Evolutionary conservation across 2,888 invertebrate species (phyloP), one percentile per base, ranked within the genome.

Genomic region (Aleiodes alternator): DNA sequence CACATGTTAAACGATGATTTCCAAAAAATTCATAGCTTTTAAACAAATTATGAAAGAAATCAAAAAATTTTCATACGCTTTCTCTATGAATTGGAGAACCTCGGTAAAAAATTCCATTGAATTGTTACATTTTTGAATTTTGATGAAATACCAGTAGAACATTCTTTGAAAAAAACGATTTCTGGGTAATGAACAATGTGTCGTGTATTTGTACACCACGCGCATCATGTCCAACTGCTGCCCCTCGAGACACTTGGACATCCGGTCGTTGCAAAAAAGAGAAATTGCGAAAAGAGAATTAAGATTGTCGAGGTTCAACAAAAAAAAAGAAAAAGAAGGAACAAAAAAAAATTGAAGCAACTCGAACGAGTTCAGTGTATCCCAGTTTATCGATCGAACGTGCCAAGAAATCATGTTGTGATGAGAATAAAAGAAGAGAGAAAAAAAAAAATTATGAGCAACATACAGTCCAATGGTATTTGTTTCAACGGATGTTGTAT

Each of bases 401-500:
- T 69, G 53, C 55, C 55, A 71, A 71, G 56, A 71, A 57, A 61
- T 71, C 50, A 61, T 59, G 57, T 71, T 8, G 57, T 3, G 56
- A 71, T 72, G 51, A 55, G 12, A 50, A 74, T 74, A 23, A 23
- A 23, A 23, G 23, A 2, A 1, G 23, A 23, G 2, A 23, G 23
- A 2, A 1, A 2, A 23, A 71, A 14, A 43, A 9, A 31, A 12
- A 12, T 12, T 43, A 48, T n/a, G 12, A 71, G 55, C 56, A 72
- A 69, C 57, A 79, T 78, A 64, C 16, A 8, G 9, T 16, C 64
- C 16, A 43, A 16, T 64, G 64, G 64, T 64, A 64, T 64, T 64
- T 64, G 64, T 48, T 64, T 71, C 79, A 73, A 73, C 75, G 75
- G 77, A 74, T 70, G 72, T 76, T 68, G 56, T 43, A 77, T 80